These are phyloP conservation scores for Sinodicranocentrus sp. DNA, from an alignment of 2,888 invertebrate genomes.

Conservation along the genomic window DNA sequence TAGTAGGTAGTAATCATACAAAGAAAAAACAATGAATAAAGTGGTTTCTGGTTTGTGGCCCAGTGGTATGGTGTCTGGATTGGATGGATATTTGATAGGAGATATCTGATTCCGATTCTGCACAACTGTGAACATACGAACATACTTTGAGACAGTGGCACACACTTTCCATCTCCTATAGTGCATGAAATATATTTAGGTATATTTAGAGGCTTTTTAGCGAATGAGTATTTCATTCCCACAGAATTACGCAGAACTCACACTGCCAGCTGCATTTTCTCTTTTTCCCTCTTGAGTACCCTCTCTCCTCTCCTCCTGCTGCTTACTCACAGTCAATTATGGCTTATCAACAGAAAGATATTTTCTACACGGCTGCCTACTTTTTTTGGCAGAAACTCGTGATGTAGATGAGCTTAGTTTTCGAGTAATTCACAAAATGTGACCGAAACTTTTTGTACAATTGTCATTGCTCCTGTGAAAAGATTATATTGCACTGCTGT, in stretches of 20 bases:
- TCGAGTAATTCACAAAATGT: conserved; percentile 40
- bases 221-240: conserved; percentile 17
- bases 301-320: background rate
- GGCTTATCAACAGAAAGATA: conserved; percentile 45
- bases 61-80: conserved; percentile 33
- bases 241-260: conserved; percentile 47
- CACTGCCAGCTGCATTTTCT: conserved; percentile 30
- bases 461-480: conserved; percentile 36
- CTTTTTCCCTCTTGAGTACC: conserved; percentile 30
- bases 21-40: conserved; percentile 56
- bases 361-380: background rate
- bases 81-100: conserved; percentile 61
- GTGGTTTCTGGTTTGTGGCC: conserved; percentile 62
- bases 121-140: background rate
- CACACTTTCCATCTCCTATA: conserved; percentile 1
- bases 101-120: conserved; percentile 54
- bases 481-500: conserved; percentile 9
- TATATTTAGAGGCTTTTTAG: too few species aligned
- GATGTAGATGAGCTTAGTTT: conserved; percentile 29
- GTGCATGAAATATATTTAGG: background rate
- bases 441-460: conserved; percentile 25
- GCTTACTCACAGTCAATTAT: conserved; percentile 18
- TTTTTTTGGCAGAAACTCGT: conserved; percentile 23
- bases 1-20: background rate
- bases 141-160: background rate